Conservation (phyloP, 2,888 invertebrate genomes). For the Drosophila lutescens region DNA sequence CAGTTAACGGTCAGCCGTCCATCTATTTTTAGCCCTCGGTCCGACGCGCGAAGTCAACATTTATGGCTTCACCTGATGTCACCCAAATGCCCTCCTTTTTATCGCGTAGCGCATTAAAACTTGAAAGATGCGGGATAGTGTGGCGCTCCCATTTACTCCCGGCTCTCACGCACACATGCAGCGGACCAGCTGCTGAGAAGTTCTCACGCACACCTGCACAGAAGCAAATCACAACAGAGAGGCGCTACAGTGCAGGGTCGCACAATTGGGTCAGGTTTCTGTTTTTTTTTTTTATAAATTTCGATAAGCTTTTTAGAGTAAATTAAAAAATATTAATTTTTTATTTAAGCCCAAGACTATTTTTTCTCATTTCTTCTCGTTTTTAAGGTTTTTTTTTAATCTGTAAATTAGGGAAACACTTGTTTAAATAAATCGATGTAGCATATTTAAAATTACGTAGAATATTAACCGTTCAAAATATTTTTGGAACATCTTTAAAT, state of each 20-base stretch:
- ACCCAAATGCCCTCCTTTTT: slow-evolving; percentile 38
- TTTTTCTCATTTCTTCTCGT: no score
- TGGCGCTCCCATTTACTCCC: slow-evolving; percentile 13
- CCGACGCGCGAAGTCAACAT: slow-evolving; percentile 13
- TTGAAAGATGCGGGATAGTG: slow-evolving; percentile 32
- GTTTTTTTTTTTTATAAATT: no score
- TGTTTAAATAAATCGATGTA: background rate
- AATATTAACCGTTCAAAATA: background rate
- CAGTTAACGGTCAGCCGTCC: slow-evolving; percentile 22
- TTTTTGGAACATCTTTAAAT: background rate
- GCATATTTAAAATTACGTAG: background rate
- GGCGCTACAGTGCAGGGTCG: slow-evolving; percentile 19
- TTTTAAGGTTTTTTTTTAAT: no score
- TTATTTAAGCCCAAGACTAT: no score
- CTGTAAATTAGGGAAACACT: no score
- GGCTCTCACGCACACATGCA: slow-evolving; percentile 21
- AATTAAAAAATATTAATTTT: no score
- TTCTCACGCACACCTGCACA: slow-evolving; percentile 34
- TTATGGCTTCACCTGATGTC: slow-evolving; percentile 40
- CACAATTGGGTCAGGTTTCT: background rate
- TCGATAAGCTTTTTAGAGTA: background rate
- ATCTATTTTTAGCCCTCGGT: slow-evolving; percentile 37
- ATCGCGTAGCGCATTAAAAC: slow-evolving; percentile 51
- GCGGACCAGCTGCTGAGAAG: slow-evolving; percentile 34
- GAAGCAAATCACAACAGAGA: slow-evolving; percentile 37